Evolutionary conservation across 2,888 invertebrate species (phyloP).

Genomic region (Kuschelorhynchus macadamiae): DNA sequence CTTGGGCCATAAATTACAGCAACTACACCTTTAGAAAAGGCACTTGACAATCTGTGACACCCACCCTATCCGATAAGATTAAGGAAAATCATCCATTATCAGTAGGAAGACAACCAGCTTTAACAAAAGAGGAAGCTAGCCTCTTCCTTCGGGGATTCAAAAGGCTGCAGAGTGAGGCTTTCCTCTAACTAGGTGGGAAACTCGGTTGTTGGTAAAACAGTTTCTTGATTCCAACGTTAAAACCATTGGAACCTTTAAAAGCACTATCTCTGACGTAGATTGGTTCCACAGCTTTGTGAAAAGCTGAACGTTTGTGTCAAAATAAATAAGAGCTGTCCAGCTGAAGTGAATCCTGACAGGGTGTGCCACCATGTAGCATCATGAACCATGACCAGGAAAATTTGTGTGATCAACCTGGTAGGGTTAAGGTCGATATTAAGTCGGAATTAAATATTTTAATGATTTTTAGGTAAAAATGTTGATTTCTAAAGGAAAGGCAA

Average conservation of each 20-base stretch:
- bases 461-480: no score
- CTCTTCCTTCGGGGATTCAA: no score
- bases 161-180: conserved; percentile 15
- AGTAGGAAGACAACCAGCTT: no score
- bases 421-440: no score
- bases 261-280: not conserved
- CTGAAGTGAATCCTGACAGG: conserved; percentile 33
- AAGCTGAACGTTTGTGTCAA: conserved; percentile 5
- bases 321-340: conserved; percentile 32
- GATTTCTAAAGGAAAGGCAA: no score
- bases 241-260: not conserved
- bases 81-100: no score
- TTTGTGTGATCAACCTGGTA: conserved; percentile 30
- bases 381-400: conserved; percentile 50
- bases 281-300: not conserved
- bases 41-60: no score
- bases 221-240: conserved; percentile 11
- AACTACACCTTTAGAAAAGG: no score
- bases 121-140: no score
- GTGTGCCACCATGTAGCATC: conserved; percentile 23
- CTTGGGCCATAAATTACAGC: no score
- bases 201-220: conserved; percentile 8
- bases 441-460: no score
- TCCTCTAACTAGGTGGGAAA: conserved; percentile 12
- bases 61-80: no score